A percentile compares a stretch with the other conserved stretches of the same genome.
phyloP scores from a whole-genome alignment of 2,888 invertebrate species.

The Autographa pulchrina region DNA sequence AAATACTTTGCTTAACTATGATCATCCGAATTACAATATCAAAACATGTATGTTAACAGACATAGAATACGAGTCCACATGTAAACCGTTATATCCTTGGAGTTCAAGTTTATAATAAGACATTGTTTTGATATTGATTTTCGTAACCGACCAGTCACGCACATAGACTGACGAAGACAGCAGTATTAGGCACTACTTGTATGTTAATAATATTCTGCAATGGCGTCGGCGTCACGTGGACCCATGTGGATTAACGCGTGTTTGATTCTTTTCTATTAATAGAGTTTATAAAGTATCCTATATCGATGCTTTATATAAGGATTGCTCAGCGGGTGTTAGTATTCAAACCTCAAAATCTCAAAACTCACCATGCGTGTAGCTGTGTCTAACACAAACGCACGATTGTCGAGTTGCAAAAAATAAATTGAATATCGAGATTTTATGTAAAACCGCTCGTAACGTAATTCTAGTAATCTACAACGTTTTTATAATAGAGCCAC shows the following conservation, averaged over 20 bases:
- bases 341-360: constrained; percentile 50
- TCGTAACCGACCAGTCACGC: constrained; percentile 72
- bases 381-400: constrained; percentile 50
- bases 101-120: constrained; percentile 68
- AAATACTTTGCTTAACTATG: constrained; percentile 12
- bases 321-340: constrained; percentile 78
- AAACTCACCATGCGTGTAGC: constrained; percentile 45
- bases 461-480: constrained; percentile 40
- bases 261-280: constrained; percentile 84
- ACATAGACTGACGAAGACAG: constrained; percentile 67
- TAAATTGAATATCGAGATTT: constrained; percentile 42
- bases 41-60: constrained; percentile 27
- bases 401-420: constrained; percentile 46
- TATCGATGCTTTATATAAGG: constrained; percentile 71
- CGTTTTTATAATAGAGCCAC: constrained; percentile 22
- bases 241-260: constrained; percentile 78
- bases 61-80: constrained; percentile 38
- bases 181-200: constrained; percentile 58
- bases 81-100: constrained; percentile 61
- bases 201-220: constrained; percentile 69
- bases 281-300: constrained; percentile 73
- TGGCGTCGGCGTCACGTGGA: constrained; percentile 73
- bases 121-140: constrained; percentile 75
- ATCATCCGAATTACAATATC: constrained; percentile 31
- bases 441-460: constrained; percentile 38